Base-by-base conservation (phyloP, 2,113 vertebrate genomes). In the Cynopterus brachyotis region DNA sequence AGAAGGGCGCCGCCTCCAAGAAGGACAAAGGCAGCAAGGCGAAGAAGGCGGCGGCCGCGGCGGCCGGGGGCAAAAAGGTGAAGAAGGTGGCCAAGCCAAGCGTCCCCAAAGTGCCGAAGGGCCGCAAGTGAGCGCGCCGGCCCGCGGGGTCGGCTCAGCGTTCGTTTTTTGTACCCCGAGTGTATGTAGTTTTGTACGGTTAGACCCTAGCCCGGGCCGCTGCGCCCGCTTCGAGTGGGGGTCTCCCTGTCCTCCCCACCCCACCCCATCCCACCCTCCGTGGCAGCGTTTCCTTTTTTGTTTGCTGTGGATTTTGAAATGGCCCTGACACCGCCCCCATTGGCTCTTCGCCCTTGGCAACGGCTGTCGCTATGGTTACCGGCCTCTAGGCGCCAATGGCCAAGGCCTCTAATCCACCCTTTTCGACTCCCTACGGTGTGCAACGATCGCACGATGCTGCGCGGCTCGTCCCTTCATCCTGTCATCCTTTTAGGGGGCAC, bases 41-140 rank as follows among this genome's bases (percentile, higher is more conserved):
- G 35, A 98, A 98, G 97, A 99, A 99, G 82, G 98, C 97, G 82
- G 96, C 98, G 26, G 88, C 97, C 82, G 96, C 98, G 28, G 88
- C 98, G 35, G 95, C 98, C 5, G 98, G 96, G 57, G 98, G 98
- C 95, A 99, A 99, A 97, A 98, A 98, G 79, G 98, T 98, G 96
- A 99, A 99, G 98, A 99, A 99, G 89, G 97, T 98, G 2, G 98
- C 98, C 75, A 99, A 99, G 96, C 98, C 98, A 62, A 96, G 94
- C 85, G 96, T 98, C 57, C 98, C 98, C 94, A 99, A 99, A 94
- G 98, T 98, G 19, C 98, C 99, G 59, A 99, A 99, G 91, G 98
- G 98, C 97, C 98, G 99, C 94, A 99, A 99, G 97, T 98, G 98
- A 98, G 94, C 93, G 42, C 83, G 11, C 76, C 15, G 30, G 32